Percentiles rank a stretch among this genome's conserved stretches.
Conservation (phyloP, 2,797 vertebrate species). For the Nannoperca australis region DNA sequence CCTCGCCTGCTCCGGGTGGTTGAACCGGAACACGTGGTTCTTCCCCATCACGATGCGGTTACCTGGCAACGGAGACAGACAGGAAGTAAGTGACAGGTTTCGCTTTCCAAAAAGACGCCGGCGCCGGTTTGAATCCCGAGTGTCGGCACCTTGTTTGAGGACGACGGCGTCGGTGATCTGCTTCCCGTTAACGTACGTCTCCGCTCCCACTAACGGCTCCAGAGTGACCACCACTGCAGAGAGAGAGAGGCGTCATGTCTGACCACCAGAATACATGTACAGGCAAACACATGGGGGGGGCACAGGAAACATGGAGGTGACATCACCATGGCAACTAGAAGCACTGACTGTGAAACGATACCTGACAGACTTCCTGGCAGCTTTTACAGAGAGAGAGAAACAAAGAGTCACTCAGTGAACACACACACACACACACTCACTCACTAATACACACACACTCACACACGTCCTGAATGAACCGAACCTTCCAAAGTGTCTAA, state of each 20-base stretch:
- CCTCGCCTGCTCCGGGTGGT: constrained; percentile 92
- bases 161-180: constrained; percentile 84
- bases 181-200: constrained; percentile 91
- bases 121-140: background rate
- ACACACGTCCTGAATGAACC: too few species aligned
- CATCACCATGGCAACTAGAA: constrained; percentile 41
- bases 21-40: constrained; percentile 94
- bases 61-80: constrained; percentile 72
- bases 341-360: constrained; percentile 59
- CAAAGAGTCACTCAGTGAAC: constrained; percentile 46
- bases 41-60: constrained; percentile 93
- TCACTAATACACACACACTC: background rate
- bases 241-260: background rate
- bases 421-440: background rate
- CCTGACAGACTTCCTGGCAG: constrained; percentile 79
- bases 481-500: too few species aligned
- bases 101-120: too few species aligned
- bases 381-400: constrained; percentile 76
- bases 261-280: background rate
- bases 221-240: constrained; percentile 87
- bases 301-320: constrained; percentile 37
- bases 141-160: constrained; percentile 87
- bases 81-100: too few species aligned
- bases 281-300: constrained; percentile 21
- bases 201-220: constrained; percentile 88